phyloP scores from a whole-genome alignment of 2,113 vertebrate genomes.

The Enhydra lutris region DNA sequence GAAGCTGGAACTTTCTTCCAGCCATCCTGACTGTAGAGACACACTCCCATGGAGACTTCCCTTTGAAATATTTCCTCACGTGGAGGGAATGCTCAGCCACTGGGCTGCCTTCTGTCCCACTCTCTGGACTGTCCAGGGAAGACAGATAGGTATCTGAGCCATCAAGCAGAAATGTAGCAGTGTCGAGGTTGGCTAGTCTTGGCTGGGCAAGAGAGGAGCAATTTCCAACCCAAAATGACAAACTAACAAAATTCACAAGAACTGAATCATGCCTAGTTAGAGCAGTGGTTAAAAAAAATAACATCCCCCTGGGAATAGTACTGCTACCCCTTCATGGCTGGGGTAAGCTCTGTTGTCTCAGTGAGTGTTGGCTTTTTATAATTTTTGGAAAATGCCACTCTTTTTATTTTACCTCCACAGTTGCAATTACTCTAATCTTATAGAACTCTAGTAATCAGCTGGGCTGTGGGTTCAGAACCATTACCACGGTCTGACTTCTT shows the following conservation, averaged over 20 bases:
- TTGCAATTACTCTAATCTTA: conserved; percentile 23
- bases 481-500: conserved; percentile 2
- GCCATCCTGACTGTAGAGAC: neutral
- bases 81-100: neutral
- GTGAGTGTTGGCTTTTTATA: neutral
- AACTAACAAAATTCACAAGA: neutral
- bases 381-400: neutral
- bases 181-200: neutral
- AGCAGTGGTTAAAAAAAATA: neutral
- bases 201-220: neutral
- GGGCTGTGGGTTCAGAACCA: neutral
- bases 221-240: neutral
- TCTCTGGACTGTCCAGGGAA: neutral
- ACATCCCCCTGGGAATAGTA: neutral
- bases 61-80: neutral
- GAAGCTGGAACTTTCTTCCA: neutral
- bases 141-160: neutral
- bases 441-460: neutral
- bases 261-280: neutral
- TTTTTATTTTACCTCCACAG: neutral
- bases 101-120: neutral
- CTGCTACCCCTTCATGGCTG: neutral
- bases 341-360: neutral
- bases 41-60: neutral
- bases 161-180: neutral